A percentile compares a stretch with the other conserved stretches of the same genome.
phyloP scores from a whole-genome alignment of 2,113 vertebrate species.

The Seriola rivoliana region DNA sequence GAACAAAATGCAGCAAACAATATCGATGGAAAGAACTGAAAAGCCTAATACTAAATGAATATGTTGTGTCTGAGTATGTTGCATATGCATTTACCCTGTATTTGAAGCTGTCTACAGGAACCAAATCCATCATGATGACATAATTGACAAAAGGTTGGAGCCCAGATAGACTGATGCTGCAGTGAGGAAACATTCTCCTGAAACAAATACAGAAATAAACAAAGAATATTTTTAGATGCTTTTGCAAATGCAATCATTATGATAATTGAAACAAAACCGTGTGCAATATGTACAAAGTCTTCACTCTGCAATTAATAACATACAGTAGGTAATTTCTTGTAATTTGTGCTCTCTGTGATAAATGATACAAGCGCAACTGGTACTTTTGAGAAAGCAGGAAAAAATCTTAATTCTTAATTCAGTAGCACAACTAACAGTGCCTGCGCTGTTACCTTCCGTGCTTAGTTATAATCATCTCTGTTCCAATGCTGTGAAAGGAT shows the following conservation, averaged over 20 bases:
- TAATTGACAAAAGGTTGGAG: slow-evolving; percentile 87
- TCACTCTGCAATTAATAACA: background rate
- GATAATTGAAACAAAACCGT: background rate
- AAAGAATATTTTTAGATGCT: background rate
- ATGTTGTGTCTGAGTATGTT: background rate
- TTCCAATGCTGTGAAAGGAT: slow-evolving; percentile 86
- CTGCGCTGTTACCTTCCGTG: slow-evolving; percentile 84
- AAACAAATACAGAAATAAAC: slow-evolving; percentile 3
- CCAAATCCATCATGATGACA: slow-evolving; percentile 87
- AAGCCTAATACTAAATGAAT: background rate
- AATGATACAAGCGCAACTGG: background rate
- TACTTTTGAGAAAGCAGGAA: background rate
- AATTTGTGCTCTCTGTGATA: background rate
- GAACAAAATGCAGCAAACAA: background rate
- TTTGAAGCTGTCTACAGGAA: slow-evolving; percentile 87
- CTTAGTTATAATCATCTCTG: slow-evolving; percentile 92
- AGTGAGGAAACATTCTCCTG: slow-evolving; percentile 91
- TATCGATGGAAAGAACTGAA: no score
- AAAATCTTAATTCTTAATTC: background rate
- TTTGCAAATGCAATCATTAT: background rate
- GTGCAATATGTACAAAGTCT: background rate
- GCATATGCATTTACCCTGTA: slow-evolving; percentile 83
- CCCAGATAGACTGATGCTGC: slow-evolving; percentile 86
- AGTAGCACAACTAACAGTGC: background rate
- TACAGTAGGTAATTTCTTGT: no score